Conservation (phyloP, 2,797 vertebrate genomes). For the Luscinia luscinia region DNA sequence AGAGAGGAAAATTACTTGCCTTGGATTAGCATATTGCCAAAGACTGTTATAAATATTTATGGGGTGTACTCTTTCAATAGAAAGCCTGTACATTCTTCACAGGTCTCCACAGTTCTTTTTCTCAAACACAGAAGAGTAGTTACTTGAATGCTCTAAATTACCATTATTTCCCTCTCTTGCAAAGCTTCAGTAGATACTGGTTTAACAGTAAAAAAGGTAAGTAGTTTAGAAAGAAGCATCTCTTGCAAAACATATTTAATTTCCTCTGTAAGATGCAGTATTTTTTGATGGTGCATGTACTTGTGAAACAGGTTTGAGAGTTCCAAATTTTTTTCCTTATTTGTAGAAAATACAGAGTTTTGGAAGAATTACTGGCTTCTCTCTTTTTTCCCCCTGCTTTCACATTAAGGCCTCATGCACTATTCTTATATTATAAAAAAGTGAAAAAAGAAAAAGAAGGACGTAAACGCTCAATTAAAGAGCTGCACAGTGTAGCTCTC, state of each 20-base stretch:
- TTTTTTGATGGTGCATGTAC: not conserved
- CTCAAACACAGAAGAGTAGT: not conserved
- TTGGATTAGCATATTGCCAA: constrained; percentile 61
- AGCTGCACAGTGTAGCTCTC: not conserved
- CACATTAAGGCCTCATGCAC: not conserved
- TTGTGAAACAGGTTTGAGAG: not conserved
- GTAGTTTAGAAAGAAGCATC: not conserved
- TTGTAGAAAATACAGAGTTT: not conserved
- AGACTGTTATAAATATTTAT: constrained; percentile 67
- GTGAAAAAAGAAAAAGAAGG: not conserved
- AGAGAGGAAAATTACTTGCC: constrained; percentile 49
- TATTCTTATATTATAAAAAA: not conserved
- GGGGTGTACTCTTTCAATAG: constrained; percentile 10
- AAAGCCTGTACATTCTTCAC: constrained; percentile 53
- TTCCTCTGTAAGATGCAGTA: not conserved
- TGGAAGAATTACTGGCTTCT: not conserved
- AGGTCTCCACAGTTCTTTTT: constrained; percentile 50
- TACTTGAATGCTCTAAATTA: constrained; percentile 20
- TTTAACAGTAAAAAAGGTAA: constrained; percentile 20
- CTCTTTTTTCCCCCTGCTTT: not conserved
- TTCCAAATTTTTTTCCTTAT: not conserved
- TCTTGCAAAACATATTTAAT: not conserved
- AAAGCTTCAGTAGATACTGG: not conserved
- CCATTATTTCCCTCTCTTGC: not conserved
- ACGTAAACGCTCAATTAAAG: not conserved